Evolutionary conservation across 2,797 vertebrate genomes (phyloP).

Genomic region (Alouatta caraya): DNA sequence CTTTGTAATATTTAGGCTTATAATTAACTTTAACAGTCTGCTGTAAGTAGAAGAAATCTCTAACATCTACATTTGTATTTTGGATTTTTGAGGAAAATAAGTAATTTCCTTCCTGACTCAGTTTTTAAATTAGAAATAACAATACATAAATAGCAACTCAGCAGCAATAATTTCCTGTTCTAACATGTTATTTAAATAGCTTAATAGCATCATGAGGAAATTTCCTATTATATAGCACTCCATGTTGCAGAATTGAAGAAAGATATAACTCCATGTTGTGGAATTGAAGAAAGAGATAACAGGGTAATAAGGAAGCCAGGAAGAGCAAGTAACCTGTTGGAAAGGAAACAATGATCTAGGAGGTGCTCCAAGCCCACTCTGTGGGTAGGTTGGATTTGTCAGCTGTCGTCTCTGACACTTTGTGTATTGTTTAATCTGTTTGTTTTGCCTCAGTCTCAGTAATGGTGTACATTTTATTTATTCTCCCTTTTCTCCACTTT

Average conservation of each 20-base stretch:
- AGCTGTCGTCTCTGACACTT: neutral
- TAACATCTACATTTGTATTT: neutral
- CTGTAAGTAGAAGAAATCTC: neutral
- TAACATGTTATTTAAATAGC: slow-evolving; percentile 31
- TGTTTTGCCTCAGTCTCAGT: neutral
- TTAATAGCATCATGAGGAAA: neutral
- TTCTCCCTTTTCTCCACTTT: neutral
- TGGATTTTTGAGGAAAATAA: slow-evolving; percentile 17
- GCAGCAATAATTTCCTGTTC: slow-evolving; percentile 10
- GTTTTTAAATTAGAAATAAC: slow-evolving; percentile 1
- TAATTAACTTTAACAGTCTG: slow-evolving; percentile 21
- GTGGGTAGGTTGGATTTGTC: neutral
- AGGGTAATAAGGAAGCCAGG: neutral
- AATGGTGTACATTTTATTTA: neutral
- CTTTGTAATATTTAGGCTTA: neutral
- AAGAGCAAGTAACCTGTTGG: neutral
- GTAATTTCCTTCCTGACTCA: neutral
- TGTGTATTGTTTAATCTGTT: neutral
- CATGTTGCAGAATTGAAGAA: neutral
- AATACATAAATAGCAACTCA: neutral
- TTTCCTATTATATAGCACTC: neutral
- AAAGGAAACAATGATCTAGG: neutral
- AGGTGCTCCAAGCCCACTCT: accelerated
- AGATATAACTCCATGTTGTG: neutral
- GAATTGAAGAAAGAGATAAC: neutral